These are phyloP conservation scores for Sebastes kiyomatsui DNA, from an alignment of 2,797 vertebrate genomes.

Conservation along the genomic window DNA sequence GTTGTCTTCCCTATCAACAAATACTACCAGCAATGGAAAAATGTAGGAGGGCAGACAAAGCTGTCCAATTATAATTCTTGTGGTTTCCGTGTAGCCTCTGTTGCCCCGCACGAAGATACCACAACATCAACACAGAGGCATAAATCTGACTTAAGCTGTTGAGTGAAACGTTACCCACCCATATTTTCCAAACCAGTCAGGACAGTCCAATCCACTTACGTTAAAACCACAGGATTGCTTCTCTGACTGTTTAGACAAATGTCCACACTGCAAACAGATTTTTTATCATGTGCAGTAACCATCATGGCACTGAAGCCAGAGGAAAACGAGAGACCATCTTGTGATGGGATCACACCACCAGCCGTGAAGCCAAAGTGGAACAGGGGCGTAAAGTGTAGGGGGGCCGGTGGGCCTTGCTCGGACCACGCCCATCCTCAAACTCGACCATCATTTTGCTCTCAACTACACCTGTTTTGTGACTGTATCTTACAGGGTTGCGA, in stretches of 20 bases:
- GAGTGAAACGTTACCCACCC: conserved; percentile 39
- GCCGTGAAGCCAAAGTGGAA: background rate
- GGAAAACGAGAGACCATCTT: conserved; percentile 7
- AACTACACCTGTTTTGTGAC: background rate
- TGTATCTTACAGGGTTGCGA: background rate
- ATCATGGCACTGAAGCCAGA: background rate
- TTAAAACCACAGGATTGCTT: conserved; percentile 39
- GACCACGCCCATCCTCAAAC: background rate
- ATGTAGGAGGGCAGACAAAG: background rate
- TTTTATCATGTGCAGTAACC: conserved; percentile 26
- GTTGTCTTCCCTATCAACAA: conserved; percentile 26
- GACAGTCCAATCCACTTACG: conserved; percentile 44
- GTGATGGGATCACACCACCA: background rate
- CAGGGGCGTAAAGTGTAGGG: background rate
- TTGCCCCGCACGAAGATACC: conserved; percentile 17
- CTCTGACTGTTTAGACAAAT: conserved; percentile 43
- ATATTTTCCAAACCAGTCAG: conserved; percentile 47
- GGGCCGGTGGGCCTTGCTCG: background rate
- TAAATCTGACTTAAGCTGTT: conserved; percentile 38
- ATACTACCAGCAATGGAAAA: conserved; percentile 10
- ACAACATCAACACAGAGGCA: conserved; percentile 42
- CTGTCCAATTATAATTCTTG: conserved; percentile 20
- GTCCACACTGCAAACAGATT: conserved; percentile 28
- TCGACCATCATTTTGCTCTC: background rate
- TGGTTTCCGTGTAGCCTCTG: background rate